Base-by-base conservation (phyloP, 1,140 invertebrate genomes). In the Neomicropteryx cornuta region DNA sequence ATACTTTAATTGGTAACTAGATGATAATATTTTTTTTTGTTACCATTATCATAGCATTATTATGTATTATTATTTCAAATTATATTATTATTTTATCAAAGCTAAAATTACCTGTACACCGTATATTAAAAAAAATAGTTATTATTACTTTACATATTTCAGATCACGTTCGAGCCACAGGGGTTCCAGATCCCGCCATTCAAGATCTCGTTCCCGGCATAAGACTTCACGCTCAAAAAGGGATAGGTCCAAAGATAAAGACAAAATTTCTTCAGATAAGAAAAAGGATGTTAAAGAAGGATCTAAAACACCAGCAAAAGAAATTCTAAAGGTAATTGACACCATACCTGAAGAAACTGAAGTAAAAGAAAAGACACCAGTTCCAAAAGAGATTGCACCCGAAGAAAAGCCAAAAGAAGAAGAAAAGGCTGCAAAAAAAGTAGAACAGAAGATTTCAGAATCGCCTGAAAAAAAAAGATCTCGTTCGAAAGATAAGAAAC, bases 121-220 rank as follows among this genome's bases (percentile, higher is more conserved):
- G n/a, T n/a, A n/a, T n/a, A n/a, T n/a, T n/a, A n/a, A n/a, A n/a
- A n/a, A n/a, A n/a, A n/a, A n/a, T n/a, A n/a, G n/a, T n/a, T n/a
- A n/a, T n/a, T n/a, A n/a, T n/a, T n/a, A n/a, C 4, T 34, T 34
- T 14, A 5, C 5, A 6, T 16, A 16, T 16, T 16, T 11, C 16
- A 56, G 55, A 33, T 60, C 58, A 2, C 56, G 66, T 33, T 46
- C 60, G 13, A 64, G 70, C 4, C 62, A 74, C 31, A 74, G 71
- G n/a, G 61, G 72, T 39, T 73, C 73, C 1, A 57, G 73, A 42
- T 66, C 64, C 10, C 54, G 65, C 3, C 60, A 70, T 13, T 69
- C 72, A 2, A 59, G 73, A 4, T 76, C 73, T 0, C 56, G 69
- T 22, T 82, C 78, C 0, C 70, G 79, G 5, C 77, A 79, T 34